phyloP scores from a whole-genome alignment of 2,797 vertebrate genomes.

The Pipistrellus pygmaeus region DNA sequence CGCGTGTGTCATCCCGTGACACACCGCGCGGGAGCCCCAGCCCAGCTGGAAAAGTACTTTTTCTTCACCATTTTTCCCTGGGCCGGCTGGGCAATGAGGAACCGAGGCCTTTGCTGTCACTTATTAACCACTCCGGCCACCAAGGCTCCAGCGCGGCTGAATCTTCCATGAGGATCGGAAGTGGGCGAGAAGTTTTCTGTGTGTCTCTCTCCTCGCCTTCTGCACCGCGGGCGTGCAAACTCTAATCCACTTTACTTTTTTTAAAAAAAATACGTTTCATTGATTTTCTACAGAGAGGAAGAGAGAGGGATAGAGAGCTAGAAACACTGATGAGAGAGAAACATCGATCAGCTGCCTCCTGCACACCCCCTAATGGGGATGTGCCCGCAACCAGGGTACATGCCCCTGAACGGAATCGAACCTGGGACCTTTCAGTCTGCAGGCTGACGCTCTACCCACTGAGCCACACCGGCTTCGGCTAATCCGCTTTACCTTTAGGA shows the following conservation, averaged over 20 bases:
- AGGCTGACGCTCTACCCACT: no score
- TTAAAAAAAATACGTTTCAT: no score
- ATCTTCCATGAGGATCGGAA: neutral
- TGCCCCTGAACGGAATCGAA: neutral
- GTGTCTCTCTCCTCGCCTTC: neutral
- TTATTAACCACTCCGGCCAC: neutral
- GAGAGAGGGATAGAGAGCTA: no score
- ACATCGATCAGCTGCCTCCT: no score
- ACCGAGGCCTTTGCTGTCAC: conserved; percentile 79
- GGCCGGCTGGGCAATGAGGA: conserved; percentile 60
- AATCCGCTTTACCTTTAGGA: neutral
- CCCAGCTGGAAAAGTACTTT: conserved; percentile 84
- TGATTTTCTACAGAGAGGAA: no score
- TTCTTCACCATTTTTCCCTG: conserved; percentile 70
- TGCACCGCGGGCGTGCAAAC: neutral
- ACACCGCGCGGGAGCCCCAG: conserved; percentile 87
- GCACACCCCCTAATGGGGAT: no score
- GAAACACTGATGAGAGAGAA: no score
- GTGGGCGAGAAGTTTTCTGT: neutral
- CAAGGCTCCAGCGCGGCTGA: neutral
- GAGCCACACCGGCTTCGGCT: no score
- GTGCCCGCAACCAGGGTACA: no score
- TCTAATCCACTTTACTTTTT: neutral
- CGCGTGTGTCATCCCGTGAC: conserved; percentile 84
- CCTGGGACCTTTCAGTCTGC: no score